These are phyloP conservation scores for Druceiella hillmani DNA, from an alignment of 2,888 invertebrate genomes.

Conservation along the genomic window DNA sequence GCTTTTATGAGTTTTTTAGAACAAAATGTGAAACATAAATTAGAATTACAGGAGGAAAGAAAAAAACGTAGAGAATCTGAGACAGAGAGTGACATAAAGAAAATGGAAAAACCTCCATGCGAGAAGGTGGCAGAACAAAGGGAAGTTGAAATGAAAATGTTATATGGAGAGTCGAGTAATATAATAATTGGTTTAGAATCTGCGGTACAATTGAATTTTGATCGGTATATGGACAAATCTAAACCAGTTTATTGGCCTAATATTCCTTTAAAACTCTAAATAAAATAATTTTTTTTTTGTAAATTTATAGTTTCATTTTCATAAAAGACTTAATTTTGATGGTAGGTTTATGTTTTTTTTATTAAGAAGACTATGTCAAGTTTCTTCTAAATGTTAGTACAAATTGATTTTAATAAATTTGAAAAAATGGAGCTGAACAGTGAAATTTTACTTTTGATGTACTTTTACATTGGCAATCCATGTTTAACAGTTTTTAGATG, in stretches of 20 bases:
- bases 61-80: conserved; percentile 26
- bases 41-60: conserved; percentile 28
- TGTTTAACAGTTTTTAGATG: too few relatives aligned
- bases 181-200: conserved; percentile 70
- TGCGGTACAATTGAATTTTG: conserved; percentile 59
- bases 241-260: conserved; percentile 69
- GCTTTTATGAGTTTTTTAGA: conserved; percentile 59
- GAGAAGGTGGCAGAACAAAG: conserved; percentile 32
- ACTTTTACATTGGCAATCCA: too few relatives aligned
- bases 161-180: conserved; percentile 62
- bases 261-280: conserved; percentile 54
- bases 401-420: too few relatives aligned
- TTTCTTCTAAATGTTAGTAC: too few relatives aligned
- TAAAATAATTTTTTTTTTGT: too few relatives aligned
- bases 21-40: conserved; percentile 52
- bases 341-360: too few relatives aligned
- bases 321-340: too few relatives aligned
- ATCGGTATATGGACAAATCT: conserved; percentile 53
- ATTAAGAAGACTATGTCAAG: too few relatives aligned
- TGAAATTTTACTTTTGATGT: too few relatives aligned
- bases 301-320: too few relatives aligned
- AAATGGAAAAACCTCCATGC: conserved; percentile 27
- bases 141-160: conserved; percentile 36
- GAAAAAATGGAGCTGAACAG: too few relatives aligned
- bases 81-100: conserved; percentile 20